These are phyloP conservation scores for Rallus limicola DNA, from an alignment of 2,113 vertebrate genomes.

Conservation along the genomic window DNA sequence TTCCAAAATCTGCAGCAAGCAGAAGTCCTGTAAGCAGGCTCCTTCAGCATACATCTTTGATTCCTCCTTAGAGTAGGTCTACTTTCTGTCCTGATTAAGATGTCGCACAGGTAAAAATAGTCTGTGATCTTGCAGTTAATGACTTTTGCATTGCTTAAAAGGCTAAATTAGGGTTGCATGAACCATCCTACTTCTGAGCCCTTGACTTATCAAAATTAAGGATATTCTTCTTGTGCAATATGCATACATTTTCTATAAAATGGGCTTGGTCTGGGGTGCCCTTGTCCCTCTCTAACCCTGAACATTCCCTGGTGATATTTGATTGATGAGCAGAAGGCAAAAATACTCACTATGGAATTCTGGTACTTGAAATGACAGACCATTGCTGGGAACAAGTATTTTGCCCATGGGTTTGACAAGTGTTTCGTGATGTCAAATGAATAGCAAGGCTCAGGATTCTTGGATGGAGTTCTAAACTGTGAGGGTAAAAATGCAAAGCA, in stretches of 20 bases:
- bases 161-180: not conserved
- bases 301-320: not conserved
- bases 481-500: not conserved
- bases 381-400: not conserved
- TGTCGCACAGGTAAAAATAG: not conserved
- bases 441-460: not conserved
- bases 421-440: not conserved
- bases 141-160: not conserved
- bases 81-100: not conserved
- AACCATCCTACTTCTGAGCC: not conserved
- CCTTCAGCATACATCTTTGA: not conserved
- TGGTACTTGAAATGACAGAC: not conserved
- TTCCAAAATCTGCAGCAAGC: not conserved
- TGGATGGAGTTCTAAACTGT: not conserved
- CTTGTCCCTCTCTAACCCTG: not conserved
- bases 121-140: not conserved
- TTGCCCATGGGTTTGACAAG: not conserved
- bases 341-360: not conserved
- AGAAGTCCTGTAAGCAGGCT: not conserved
- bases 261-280: rapidly evolving
- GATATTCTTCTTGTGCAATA: not conserved
- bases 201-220: not conserved
- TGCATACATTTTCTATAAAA: not conserved
- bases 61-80: not conserved
- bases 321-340: not conserved